Base-by-base conservation (phyloP, 2,888 invertebrate genomes). In the Labia minor region DNA sequence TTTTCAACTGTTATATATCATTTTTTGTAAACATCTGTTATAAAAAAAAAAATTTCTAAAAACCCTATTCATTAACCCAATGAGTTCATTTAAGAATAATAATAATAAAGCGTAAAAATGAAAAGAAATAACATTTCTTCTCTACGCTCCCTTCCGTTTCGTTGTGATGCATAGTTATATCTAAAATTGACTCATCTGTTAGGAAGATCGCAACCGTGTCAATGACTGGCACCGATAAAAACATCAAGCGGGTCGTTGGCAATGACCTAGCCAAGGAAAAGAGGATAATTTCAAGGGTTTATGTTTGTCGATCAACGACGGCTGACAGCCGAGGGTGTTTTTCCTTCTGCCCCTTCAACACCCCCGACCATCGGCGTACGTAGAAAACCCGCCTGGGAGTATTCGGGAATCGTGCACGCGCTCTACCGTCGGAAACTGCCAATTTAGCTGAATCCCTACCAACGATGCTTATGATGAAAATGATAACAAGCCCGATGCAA, bases 401-500 rank as follows among this genome's bases (percentile, higher is more conserved):
- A 49, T 49, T 49, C 3, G 8, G 14, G 49, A 14, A 49, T 8
- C 16, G 49, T 49, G 14, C 49, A 14, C 16, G 14, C 16, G 8
- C 49, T n/a, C n/a, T 49, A n/a, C 49, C 3, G 49, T 49, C 14
- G 16, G 26, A 11, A 49, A 49, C 49, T 49, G 49, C 49, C 49
- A 49, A 49, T 49, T 26, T 26, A 26, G 4, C 8, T 8, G 26
- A 26, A 6, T 26, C 26, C 26, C 26, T 49, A 49, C 49, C n/a
- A 49, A 2, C 14, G 49, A 49, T 3, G 26, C 26, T 49, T 49
- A 49, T 49, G n/a, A 49, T 49, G n/a, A 16, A 49, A 49, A 49
- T 49, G 49, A 49, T 49, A 49, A 49, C 49, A 49, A 49, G 49
- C 49, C 49, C 16, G n/a, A 49, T 49, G 49, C 49, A 49, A 49